Conservation (phyloP, 2,888 invertebrate species). For the Drosophila prostipennis region DNA sequence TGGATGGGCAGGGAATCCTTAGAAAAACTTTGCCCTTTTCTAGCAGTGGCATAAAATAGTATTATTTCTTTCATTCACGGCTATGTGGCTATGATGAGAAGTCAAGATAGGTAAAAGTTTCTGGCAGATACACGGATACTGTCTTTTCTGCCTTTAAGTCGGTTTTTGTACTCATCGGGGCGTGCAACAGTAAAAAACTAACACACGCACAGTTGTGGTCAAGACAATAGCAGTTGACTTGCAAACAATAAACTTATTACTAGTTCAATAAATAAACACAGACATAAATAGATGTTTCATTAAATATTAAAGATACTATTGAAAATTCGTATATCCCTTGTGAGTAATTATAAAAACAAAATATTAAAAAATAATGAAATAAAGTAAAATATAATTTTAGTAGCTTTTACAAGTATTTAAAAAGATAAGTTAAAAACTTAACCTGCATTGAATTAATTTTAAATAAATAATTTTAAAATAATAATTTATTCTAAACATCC, state of each 20-base stretch:
- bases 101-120: conserved; percentile 24
- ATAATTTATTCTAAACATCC: too few relatives aligned
- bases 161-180: conserved; percentile 18
- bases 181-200: conserved; percentile 10
- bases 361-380: too few relatives aligned
- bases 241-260: neutral
- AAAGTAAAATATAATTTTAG: too few relatives aligned
- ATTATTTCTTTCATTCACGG: conserved; percentile 8
- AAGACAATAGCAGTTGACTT: conserved; percentile 1
- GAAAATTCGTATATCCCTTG: too few relatives aligned
- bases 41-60: conserved; percentile 3
- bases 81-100: conserved; percentile 5
- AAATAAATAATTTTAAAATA: too few relatives aligned
- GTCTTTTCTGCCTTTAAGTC: neutral
- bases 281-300: too few relatives aligned
- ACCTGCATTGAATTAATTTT: too few relatives aligned
- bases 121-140: conserved; percentile 19
- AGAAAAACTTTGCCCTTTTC: conserved; percentile 14
- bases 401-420: too few relatives aligned
- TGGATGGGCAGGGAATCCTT: conserved; percentile 10
- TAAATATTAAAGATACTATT: too few relatives aligned
- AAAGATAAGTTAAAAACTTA: too few relatives aligned
- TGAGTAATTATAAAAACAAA: too few relatives aligned
- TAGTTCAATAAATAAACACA: too few relatives aligned
- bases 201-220: neutral